phyloP scores from a whole-genome alignment of 2,888 invertebrate genomes.

The Agrochola lota region DNA sequence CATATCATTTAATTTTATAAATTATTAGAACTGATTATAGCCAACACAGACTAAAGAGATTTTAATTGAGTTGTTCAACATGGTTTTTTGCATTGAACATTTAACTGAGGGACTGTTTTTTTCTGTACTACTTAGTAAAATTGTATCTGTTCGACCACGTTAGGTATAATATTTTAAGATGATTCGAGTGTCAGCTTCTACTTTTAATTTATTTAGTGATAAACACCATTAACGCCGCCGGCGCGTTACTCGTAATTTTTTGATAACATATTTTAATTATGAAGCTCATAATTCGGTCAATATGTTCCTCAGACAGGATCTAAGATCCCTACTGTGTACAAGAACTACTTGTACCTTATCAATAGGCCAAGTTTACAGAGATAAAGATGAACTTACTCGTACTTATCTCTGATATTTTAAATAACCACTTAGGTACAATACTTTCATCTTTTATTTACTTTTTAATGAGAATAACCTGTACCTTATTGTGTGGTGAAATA shows the following conservation, averaged over 20 bases:
- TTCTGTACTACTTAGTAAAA: not conserved
- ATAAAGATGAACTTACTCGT: slow-evolving; percentile 77
- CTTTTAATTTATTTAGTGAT: slow-evolving; percentile 46
- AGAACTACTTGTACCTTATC: slow-evolving; percentile 75
- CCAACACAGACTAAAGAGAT: slow-evolving; percentile 3
- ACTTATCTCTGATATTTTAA: slow-evolving; percentile 75
- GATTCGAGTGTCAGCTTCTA: slow-evolving; percentile 4
- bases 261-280: slow-evolving; percentile 56
- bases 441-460: slow-evolving; percentile 65
- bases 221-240: slow-evolving; percentile 23
- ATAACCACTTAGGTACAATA: slow-evolving; percentile 66
- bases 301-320: slow-evolving; percentile 67
- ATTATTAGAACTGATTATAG: slow-evolving; percentile 22
- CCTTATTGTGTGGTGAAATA: not conserved
- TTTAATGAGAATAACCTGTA: slow-evolving; percentile 13
- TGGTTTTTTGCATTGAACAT: slow-evolving; percentile 6
- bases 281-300: slow-evolving; percentile 61
- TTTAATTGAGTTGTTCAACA: not conserved
- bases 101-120: not conserved
- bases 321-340: slow-evolving; percentile 66
- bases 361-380: slow-evolving; percentile 79
- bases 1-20: slow-evolving; percentile 37
- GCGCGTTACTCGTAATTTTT: slow-evolving; percentile 33
- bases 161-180: slow-evolving; percentile 24
- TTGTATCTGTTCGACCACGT: not conserved